Conservation (phyloP, 1,140 invertebrate genomes). For the Sycobia sp. region DNA sequence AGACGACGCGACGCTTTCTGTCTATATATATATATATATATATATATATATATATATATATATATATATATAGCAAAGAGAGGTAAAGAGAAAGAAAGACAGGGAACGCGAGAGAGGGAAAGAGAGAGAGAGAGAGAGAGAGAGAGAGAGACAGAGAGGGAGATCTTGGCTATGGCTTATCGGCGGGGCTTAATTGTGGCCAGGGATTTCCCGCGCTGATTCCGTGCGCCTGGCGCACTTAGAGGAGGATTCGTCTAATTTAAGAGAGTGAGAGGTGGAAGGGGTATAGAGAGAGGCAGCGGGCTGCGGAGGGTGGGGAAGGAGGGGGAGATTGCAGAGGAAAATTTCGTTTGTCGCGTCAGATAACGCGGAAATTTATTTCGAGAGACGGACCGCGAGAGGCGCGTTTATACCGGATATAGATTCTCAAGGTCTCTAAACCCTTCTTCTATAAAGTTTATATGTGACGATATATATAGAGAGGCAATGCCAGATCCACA, state of each 20-base stretch:
- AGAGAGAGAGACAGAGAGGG: background rate
- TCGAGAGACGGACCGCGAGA: background rate
- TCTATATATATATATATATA: too few relatives aligned
- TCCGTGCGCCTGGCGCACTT: conserved; percentile 5
- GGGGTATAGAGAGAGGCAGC: too few relatives aligned
- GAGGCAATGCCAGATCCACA: too few relatives aligned
- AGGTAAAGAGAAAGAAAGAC: too few relatives aligned
- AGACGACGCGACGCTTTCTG: too few relatives aligned
- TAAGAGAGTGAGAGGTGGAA: too few relatives aligned
- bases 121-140: background rate
- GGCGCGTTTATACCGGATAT: too few relatives aligned
- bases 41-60: too few relatives aligned
- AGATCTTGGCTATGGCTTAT: background rate
- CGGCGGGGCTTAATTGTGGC: conserved; percentile 7
- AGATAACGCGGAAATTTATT: conserved; percentile 26
- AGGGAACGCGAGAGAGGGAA: too few relatives aligned
- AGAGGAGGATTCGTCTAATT: conserved; percentile 16
- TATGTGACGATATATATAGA: conserved; percentile 9
- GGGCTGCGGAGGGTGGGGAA: too few relatives aligned
- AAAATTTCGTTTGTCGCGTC: conserved; percentile 30
- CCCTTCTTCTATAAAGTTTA: background rate
- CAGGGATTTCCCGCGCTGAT: conserved; percentile 6
- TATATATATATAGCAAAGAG: too few relatives aligned
- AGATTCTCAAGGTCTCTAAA: too few relatives aligned
- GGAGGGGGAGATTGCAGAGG: conserved; percentile 22